Evolutionary conservation across 1,140 invertebrate genomes (phyloP).

Genomic region (Eupristina koningsbergeri): DNA sequence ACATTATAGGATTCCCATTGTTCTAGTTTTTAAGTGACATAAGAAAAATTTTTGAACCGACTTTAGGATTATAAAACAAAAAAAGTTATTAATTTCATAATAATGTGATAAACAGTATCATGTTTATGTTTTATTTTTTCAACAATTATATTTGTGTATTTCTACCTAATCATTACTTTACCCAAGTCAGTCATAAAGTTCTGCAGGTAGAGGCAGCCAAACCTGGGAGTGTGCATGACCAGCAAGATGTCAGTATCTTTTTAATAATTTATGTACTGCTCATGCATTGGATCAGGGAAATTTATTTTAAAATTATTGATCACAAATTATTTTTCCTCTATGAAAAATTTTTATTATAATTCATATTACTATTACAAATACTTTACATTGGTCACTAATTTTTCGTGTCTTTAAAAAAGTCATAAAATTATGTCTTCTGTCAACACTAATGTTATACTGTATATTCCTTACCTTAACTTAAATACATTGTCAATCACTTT

Average conservation of each 20-base stretch:
- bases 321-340: conserved; percentile 15
- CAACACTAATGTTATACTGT: conserved; percentile 42
- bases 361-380: neutral
- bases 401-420: conserved; percentile 28
- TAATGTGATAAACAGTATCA: conserved; percentile 56
- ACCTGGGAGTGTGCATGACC: conserved; percentile 22
- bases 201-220: conserved; percentile 38
- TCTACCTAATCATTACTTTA: conserved; percentile 59
- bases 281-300: conserved; percentile 17
- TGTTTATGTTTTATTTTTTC: conserved; percentile 62
- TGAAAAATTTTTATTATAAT: conserved; percentile 2
- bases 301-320: conserved; percentile 5
- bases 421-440: conserved; percentile 35
- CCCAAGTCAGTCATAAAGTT: conserved; percentile 25
- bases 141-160: conserved; percentile 64
- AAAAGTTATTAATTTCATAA: conserved; percentile 36
- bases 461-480: conserved; percentile 43
- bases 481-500: conserved; percentile 39
- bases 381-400: conserved; percentile 8
- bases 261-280: conserved; percentile 26
- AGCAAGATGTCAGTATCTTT: conserved; percentile 29
- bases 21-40: conserved; percentile 61
- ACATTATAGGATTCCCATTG: conserved; percentile 62
- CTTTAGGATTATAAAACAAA: conserved; percentile 37
- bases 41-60: conserved; percentile 42